phyloP scores from a whole-genome alignment of 1,140 invertebrate species.

The Gonioctena quinquepunctata region DNA sequence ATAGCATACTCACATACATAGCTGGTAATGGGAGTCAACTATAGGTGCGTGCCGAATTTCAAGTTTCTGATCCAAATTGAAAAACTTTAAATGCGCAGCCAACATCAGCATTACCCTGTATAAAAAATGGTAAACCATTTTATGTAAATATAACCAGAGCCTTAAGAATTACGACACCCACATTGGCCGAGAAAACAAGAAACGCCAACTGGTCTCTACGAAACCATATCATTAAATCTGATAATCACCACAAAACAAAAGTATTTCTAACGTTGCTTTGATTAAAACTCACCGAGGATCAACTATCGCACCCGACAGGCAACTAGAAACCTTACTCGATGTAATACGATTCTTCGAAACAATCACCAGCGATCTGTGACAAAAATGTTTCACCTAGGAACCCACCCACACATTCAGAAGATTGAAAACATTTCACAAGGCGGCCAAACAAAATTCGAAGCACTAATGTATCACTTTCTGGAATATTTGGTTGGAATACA shows the following conservation, averaged over 20 bases:
- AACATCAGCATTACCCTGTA: too few species aligned
- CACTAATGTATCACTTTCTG: too few species aligned
- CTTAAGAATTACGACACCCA: not conserved
- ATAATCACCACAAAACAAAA: not conserved
- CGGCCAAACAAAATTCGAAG: not conserved
- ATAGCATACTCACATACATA: too few species aligned
- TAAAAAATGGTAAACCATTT: too few species aligned
- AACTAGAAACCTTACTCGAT: not conserved
- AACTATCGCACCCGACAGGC: not conserved
- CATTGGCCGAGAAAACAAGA: not conserved
- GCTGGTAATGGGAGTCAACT: too few species aligned
- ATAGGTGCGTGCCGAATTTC: too few species aligned
- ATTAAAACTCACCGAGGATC: not conserved
- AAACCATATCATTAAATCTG: not conserved
- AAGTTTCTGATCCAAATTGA: too few species aligned
- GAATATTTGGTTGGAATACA: too few species aligned
- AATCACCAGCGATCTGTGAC: slow-evolving; percentile 8
- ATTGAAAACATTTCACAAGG: not conserved
- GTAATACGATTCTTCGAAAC: slow-evolving; percentile 7
- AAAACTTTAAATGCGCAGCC: too few species aligned
- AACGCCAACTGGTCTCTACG: not conserved
- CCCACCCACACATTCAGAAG: not conserved
- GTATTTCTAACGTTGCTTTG: not conserved
- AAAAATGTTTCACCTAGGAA: not conserved
- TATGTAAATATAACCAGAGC: too few species aligned